A percentile compares a stretch with the other conserved stretches of the same genome.
Evolutionary conservation across 2,888 invertebrate species (phyloP).

Genomic region (Pyrocoelia pectoralis): DNA sequence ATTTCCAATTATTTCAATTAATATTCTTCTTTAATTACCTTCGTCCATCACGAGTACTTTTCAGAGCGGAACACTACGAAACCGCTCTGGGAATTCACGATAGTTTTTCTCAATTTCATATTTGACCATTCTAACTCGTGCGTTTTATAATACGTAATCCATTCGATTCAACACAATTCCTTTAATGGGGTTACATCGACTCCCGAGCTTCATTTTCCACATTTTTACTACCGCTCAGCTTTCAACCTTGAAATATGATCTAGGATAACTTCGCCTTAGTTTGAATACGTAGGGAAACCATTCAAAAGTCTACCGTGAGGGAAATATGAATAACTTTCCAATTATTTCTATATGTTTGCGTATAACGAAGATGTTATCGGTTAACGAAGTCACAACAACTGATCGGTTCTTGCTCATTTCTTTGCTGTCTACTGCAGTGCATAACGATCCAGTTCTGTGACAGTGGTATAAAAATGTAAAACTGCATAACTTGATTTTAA

Average conservation of each 20-base stretch:
- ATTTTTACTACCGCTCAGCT: not conserved
- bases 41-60: not conserved
- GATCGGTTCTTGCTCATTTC: no score
- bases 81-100: not conserved
- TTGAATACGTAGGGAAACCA: not conserved
- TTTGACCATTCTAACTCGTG: constrained; percentile 19
- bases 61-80: not conserved
- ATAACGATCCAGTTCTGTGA: no score
- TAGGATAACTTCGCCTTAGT: not conserved
- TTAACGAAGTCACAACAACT: no score
- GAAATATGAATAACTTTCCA: not conserved
- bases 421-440: no score
- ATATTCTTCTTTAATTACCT: constrained; percentile 8
- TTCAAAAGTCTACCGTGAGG: not conserved
- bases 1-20: constrained; percentile 45
- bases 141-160: constrained; percentile 25
- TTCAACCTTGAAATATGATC: constrained; percentile 12
- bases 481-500: no score
- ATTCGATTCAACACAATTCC: constrained; percentile 23
- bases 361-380: no score
- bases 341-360: not conserved
- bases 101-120: not conserved
- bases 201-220: constrained; percentile 12
- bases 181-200: constrained; percentile 28
- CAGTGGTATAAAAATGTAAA: no score